Evolutionary conservation across 1,140 invertebrate species (phyloP), one percentile per base, ranked within the genome.

Genomic region (Formica exsecta): DNA sequence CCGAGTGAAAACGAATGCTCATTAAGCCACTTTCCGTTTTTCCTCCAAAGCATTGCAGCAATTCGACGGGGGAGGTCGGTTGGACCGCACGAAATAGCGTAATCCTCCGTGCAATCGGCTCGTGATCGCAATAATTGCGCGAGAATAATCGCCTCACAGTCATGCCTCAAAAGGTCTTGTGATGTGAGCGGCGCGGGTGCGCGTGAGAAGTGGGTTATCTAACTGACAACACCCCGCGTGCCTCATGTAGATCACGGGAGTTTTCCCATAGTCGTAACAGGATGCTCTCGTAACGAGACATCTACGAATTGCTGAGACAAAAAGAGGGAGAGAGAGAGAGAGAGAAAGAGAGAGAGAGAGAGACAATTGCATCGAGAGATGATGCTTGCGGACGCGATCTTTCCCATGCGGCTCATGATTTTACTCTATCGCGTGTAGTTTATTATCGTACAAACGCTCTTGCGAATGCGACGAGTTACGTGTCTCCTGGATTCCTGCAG

Each of bases 141-240:
- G 32, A 51, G 36, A 13, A 25, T 38, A 61, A 64, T 86, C 87
- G 61, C 61, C 38, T n/a, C 1, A 7, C 38, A 29, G 38, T 48
- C 71, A 32, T 68, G 62, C n/a, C 19, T 54, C 41, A 79, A 87
- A 87, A 87, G 84, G 71, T 85, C 68, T 51, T 68, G 48, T 81
- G 70, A 70, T 83, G 70, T 25, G 74, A 87, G 77, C 80, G 66
- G 75, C n/a, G 66, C 75, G 66, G 62, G 83, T 59, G 44, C 51
- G 3, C 88, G 92, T 93, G 92, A 92, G 92, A 93, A 93, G 89
- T 93, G 86, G 92, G 92, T 93, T 92, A 93, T 88, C 89, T 89
- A 91, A 91, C 91, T 88, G 88, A 86, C 86, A 88, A 87, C 88
- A 91, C 87, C 68, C 88, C 85, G 54, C 73, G 80, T 91, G 77